These are phyloP conservation scores for Muscidifurax raptorellus DNA, from an alignment of 1,140 invertebrate genomes.

Conservation along the genomic window DNA sequence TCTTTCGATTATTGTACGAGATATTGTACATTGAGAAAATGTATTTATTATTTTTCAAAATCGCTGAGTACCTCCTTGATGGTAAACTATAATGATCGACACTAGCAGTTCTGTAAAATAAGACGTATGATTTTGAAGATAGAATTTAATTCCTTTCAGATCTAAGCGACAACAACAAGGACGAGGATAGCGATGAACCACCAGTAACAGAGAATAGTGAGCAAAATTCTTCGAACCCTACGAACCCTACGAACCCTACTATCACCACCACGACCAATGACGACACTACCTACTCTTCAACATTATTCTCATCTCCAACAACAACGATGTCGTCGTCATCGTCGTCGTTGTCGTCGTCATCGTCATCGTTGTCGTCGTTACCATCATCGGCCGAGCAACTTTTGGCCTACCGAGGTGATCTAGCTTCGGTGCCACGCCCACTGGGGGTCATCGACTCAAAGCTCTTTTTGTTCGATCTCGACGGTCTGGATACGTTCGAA, in stretches of 20 bases:
- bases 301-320: not conserved
- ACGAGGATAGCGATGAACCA: not conserved
- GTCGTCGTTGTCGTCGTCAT: slow-evolving; percentile 13
- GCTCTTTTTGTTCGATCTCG: slow-evolving; percentile 58
- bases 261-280: not conserved
- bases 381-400: slow-evolving; percentile 43
- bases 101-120: too few relatives aligned
- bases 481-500: slow-evolving; percentile 63
- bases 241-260: too few relatives aligned
- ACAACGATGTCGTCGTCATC: slow-evolving; percentile 6
- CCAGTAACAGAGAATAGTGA: not conserved
- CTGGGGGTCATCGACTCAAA: slow-evolving; percentile 70
- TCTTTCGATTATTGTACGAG: too few relatives aligned
- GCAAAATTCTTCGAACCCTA: not conserved
- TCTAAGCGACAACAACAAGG: not conserved
- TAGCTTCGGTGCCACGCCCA: slow-evolving; percentile 59
- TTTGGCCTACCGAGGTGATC: slow-evolving; percentile 64
- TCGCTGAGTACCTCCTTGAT: too few relatives aligned
- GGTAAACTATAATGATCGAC: too few relatives aligned
- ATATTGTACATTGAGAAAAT: too few relatives aligned
- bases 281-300: too few relatives aligned
- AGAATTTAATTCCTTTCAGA: not conserved
- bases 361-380: not conserved
- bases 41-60: too few relatives aligned
- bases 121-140: too few relatives aligned